Base-by-base conservation (phyloP, 1,140 invertebrate species). In the Aphaenogaster ashmeadi region DNA sequence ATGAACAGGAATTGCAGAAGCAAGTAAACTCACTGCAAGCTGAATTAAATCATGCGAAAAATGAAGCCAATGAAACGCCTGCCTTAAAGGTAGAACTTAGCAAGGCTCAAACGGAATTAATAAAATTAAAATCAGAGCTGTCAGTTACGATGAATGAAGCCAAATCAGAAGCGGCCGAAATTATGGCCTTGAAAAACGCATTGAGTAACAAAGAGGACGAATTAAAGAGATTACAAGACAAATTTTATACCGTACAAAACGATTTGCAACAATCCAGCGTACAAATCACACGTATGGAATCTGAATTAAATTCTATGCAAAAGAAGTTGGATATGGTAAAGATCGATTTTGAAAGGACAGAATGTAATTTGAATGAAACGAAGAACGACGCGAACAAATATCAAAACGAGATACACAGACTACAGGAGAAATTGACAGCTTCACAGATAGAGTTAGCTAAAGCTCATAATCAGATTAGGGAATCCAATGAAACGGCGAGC, bases 1-100 rank as follows among this genome's bases (percentile, higher is more conserved):
- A 94, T 87, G 94, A 95, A 77, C 95, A 94, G 86, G 95, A 95
- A 56, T 87, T 94, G 38, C 94, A 95, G 44, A 95, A 95, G 41
- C 93, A 95, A 89, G 78, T 94, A 8, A 92, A 92, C n/a, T 91
- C 93, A 6, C 66, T 95, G 6, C 93, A 95, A 38, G 75, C 91
- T 13, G 95, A 95, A 84, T 81, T 95, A 0, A 94, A 92, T 50
- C 75, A 91, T 3, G 91, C 87, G 5, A 95, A 95, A 75, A 72
- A 88, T 44, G 91, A 94, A 60, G 93, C 93, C 1, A 91, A 77
- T 62, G 93, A 95, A n/a, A 78, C 72, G 0, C 71, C 90, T n/a
- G 50, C 89, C 9, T 81, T 94, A 6, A 93, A 94, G 74, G 64
- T 75, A 7, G 93, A 95, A 71, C 78, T 95, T 13, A 91, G 71